Conservation (phyloP, 2,888 invertebrate species). For the Lycaena phlaeas region DNA sequence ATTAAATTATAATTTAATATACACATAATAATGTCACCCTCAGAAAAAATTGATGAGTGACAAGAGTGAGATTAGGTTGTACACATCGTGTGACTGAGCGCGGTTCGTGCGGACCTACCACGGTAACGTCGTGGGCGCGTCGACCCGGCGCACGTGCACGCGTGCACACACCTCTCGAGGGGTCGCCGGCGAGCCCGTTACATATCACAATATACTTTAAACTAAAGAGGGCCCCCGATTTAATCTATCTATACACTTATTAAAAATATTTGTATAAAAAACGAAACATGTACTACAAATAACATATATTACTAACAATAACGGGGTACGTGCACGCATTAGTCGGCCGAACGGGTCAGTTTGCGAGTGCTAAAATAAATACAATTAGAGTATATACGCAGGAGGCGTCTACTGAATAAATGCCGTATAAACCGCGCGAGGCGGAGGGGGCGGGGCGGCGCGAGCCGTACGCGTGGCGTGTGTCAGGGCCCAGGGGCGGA, state of each 20-base stretch:
- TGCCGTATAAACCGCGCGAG: neutral
- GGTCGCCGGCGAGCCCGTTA: slow-evolving; percentile 47
- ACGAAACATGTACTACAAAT: slow-evolving; percentile 42
- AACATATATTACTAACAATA: slow-evolving; percentile 25
- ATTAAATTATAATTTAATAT: slow-evolving; percentile 62
- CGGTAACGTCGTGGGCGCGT: neutral
- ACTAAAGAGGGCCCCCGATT: slow-evolving; percentile 50
- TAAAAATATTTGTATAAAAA: slow-evolving; percentile 48
- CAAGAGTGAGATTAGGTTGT: slow-evolving; percentile 3
- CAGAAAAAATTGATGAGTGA: slow-evolving; percentile 11
- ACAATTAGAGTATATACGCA: slow-evolving; percentile 10
- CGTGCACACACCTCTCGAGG: slow-evolving; percentile 33
- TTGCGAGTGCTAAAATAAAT: slow-evolving; percentile 7
- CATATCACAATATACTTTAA: slow-evolving; percentile 65
- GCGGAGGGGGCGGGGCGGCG: neutral
- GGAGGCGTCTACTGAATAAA: slow-evolving; percentile 9
- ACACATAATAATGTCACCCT: slow-evolving; percentile 25
- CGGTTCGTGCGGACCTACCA: neutral
- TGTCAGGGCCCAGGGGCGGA: neutral
- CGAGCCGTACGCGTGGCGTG: slow-evolving; percentile 51
- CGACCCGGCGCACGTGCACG: too few relatives aligned
- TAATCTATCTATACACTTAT: slow-evolving; percentile 44
- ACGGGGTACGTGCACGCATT: slow-evolving; percentile 13
- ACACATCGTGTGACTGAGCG: neutral
- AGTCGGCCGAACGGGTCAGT: slow-evolving; percentile 9